These are phyloP conservation scores for Liparis tanakae DNA, from an alignment of 2,797 vertebrate species.

Conservation along the genomic window DNA sequence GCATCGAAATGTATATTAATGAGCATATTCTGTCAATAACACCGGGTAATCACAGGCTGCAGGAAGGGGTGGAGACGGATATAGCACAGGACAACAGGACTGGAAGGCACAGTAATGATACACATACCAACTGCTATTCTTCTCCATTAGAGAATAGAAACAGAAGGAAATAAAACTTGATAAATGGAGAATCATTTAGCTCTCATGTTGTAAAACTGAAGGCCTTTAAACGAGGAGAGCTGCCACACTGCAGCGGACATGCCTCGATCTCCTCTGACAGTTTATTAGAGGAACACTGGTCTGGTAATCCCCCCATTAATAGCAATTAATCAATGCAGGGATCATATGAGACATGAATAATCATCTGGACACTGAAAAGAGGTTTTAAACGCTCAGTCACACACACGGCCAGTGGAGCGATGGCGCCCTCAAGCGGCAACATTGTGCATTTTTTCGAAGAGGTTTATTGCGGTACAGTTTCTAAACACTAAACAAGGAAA, in stretches of 20 bases:
- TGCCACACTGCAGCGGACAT: not conserved
- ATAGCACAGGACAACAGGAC: constrained; percentile 15
- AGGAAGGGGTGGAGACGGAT: constrained; percentile 13
- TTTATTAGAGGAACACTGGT: constrained; percentile 12
- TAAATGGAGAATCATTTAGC: not conserved
- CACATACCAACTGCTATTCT: constrained; percentile 19
- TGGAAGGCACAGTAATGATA: constrained; percentile 1
- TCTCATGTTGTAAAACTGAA: not conserved
- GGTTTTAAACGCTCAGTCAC: not conserved
- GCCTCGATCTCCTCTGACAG: not conserved
- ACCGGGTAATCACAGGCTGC: constrained; percentile 49
- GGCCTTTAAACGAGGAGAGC: not conserved
- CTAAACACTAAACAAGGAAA: not conserved
- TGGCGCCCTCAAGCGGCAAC: constrained; percentile 67
- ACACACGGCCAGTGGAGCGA: constrained; percentile 29
- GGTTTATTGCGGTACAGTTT: not conserved
- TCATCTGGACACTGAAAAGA: constrained; percentile 11
- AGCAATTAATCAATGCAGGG: constrained; percentile 25
- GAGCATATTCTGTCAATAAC: constrained; percentile 56
- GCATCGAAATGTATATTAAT: constrained; percentile 48
- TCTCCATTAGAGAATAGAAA: not conserved
- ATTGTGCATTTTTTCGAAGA: not conserved
- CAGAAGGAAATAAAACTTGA: not conserved
- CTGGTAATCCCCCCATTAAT: constrained; percentile 21
- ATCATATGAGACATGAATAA: constrained; percentile 26